Evolutionary conservation across 2,113 vertebrate genomes (phyloP).

Genomic region (Dicrurus megarhynchus): DNA sequence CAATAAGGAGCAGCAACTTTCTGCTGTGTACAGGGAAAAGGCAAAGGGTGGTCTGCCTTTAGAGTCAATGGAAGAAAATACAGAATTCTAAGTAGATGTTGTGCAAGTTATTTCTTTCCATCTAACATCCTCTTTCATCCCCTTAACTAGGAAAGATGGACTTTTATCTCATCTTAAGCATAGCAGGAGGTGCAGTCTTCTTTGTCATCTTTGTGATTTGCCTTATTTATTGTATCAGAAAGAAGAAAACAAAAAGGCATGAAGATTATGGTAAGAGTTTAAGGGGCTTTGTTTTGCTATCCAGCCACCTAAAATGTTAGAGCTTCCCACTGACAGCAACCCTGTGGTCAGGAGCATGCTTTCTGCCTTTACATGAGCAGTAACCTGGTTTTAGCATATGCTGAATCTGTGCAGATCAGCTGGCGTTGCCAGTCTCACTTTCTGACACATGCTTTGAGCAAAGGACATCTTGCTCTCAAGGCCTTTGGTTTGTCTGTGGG

Average conservation of each 20-base stretch:
- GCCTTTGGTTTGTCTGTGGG: not conserved
- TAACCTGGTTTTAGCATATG: not conserved
- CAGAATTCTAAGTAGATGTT: not conserved
- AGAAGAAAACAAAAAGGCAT: not conserved
- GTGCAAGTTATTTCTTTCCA: not conserved
- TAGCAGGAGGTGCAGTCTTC: constrained; percentile 24
- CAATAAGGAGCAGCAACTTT: not conserved
- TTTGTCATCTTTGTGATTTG: not conserved
- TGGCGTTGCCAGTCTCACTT: not conserved
- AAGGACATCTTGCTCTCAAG: not conserved
- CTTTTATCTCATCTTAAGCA: constrained; percentile 12
- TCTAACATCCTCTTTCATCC: not conserved
- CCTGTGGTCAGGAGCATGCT: not conserved
- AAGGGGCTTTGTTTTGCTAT: not conserved
- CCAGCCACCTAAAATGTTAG: not conserved
- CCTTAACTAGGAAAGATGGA: constrained; percentile 7
- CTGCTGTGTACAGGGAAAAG: not conserved
- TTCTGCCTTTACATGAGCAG: not conserved
- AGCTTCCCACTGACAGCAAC: not conserved
- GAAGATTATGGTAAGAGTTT: constrained; percentile 6
- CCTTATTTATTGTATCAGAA: constrained; percentile 52
- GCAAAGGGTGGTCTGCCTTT: not conserved
- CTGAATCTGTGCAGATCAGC: not conserved
- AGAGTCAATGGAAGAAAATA: not conserved
- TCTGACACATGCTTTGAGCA: not conserved